Evolutionary conservation across 2,113 vertebrate species (phyloP), one percentile per base, ranked within the genome.

Genomic region (Kryptolebias marmoratus): DNA sequence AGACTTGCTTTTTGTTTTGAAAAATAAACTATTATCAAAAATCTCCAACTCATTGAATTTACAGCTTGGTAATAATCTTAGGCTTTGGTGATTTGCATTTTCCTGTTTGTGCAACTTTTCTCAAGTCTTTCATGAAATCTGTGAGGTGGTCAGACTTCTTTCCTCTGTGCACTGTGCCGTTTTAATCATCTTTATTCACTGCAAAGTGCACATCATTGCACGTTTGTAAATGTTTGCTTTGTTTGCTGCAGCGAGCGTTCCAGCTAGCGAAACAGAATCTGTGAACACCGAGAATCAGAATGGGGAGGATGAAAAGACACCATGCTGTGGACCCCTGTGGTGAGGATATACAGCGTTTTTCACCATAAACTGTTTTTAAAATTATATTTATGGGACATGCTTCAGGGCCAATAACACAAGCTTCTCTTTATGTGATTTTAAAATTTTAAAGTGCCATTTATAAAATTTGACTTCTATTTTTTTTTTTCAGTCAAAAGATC

Each of bases 211-310:
- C 44, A 6, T 39, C 30, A 56, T 67, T 65, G 2, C 61, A 6
- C 12, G 68, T 55, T 58, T 56, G 1, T 75, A 76, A 81, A 74
- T 48, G 61, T 73, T 11, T 75, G 64, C 71, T 79, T 69, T 82
- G 8, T 94, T 75, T 94, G 69, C 86, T 64, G 81, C 95, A 99
- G 97, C 96, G 74, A 99, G 96, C 71, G 95, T 96, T 91, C 97
- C 96, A 28, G 95, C 96, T 67, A 99, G 97, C 0, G 97, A 99
- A 88, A 97, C 96, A 0, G 98, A 99, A 61, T 98, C 98, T 0
- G 96, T 97, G 74, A 99, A 97, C 87, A 97, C 96, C 0, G 98
- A 99, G 86, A 97, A 96, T 1, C 96, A 95, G 55, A 96, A 94
- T 2, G 96, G 92, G 2, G 97, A 96, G 81, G 95, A 95, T 12